Conservation (phyloP, 1,140 invertebrate species). For the Drosophila pectinifera region DNA sequence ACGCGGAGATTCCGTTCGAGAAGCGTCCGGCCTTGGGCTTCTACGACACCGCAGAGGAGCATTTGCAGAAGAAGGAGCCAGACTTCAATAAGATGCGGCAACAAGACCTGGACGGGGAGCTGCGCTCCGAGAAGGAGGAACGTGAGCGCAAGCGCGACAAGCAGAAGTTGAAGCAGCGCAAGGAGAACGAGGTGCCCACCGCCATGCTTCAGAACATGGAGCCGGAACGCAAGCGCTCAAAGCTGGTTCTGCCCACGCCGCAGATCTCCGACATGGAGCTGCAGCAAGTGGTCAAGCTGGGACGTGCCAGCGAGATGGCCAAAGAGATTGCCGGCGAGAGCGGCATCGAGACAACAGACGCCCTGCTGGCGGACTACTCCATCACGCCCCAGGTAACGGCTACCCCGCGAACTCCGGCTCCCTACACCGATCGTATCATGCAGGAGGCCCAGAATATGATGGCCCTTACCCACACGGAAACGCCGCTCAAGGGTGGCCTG, state of each 20-base stretch:
- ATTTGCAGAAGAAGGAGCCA: slow-evolving; percentile 93
- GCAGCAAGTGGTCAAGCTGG: slow-evolving; percentile 98
- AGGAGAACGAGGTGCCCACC: slow-evolving; percentile 98
- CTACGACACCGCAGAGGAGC: slow-evolving; percentile 96
- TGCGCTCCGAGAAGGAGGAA: slow-evolving; percentile 95
- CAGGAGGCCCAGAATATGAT: slow-evolving; percentile 99
- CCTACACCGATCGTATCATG: slow-evolving; percentile 90
- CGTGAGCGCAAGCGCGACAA: slow-evolving; percentile 95
- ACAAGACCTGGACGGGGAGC: slow-evolving; percentile 96
- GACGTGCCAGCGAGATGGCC: slow-evolving; percentile 96
- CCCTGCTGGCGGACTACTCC: slow-evolving; percentile 96
- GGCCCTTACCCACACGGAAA: slow-evolving; percentile 98
- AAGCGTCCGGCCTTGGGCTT: slow-evolving; percentile 96
- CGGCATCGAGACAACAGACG: slow-evolving; percentile 92
- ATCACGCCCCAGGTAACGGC: slow-evolving; percentile 91
- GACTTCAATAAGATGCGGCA: slow-evolving; percentile 96
- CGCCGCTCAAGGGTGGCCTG: slow-evolving; percentile 97
- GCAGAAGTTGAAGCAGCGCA: slow-evolving; percentile 96
- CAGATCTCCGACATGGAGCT: slow-evolving; percentile 97
- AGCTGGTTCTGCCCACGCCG: slow-evolving; percentile 97
- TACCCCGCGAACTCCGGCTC: slow-evolving; percentile 95
- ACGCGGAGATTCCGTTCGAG: slow-evolving; percentile 98
- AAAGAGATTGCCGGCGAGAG: slow-evolving; percentile 95
- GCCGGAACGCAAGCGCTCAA: slow-evolving; percentile 96
- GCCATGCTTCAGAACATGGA: slow-evolving; percentile 96